phyloP scores from a whole-genome alignment of 2,888 invertebrate genomes.

The Conomelus anceps region DNA sequence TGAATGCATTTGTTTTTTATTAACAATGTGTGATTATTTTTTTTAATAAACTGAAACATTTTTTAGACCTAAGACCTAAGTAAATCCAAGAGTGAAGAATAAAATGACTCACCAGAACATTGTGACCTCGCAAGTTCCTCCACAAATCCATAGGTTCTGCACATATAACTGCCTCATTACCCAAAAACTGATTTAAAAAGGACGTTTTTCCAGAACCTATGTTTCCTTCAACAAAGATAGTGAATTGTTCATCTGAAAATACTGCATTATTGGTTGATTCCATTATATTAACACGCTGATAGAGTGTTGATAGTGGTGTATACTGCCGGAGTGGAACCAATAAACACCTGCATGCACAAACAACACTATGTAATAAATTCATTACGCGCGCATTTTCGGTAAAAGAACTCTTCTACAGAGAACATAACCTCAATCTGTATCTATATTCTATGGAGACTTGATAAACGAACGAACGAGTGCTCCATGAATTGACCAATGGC shows the following conservation, averaged over 20 bases:
- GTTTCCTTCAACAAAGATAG: constrained; percentile 81
- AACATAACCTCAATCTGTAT: neutral
- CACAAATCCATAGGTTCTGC: constrained; percentile 77
- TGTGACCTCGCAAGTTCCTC: constrained; percentile 71
- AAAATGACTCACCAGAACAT: constrained; percentile 53
- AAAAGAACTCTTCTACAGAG: neutral
- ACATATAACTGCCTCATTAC: constrained; percentile 56
- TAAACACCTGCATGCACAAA: neutral
- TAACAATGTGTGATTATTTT: no score
- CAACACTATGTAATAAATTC: neutral
- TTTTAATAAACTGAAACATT: no score
- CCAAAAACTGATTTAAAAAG: constrained; percentile 71
- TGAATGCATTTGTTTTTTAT: no score
- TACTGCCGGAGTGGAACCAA: neutral
- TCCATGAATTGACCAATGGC: no score
- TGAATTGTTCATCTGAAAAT: constrained; percentile 51
- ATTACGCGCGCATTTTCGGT: neutral
- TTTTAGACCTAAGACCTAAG: no score
- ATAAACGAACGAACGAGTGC: no score
- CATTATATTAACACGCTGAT: neutral
- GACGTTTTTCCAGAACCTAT: constrained; percentile 89
- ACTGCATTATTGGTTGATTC: neutral
- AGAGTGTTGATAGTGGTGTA: neutral
- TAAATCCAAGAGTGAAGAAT: no score
- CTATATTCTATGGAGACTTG: no score